Base-by-base conservation (phyloP, 1,140 invertebrate genomes). In the Paracyclopina nana region DNA sequence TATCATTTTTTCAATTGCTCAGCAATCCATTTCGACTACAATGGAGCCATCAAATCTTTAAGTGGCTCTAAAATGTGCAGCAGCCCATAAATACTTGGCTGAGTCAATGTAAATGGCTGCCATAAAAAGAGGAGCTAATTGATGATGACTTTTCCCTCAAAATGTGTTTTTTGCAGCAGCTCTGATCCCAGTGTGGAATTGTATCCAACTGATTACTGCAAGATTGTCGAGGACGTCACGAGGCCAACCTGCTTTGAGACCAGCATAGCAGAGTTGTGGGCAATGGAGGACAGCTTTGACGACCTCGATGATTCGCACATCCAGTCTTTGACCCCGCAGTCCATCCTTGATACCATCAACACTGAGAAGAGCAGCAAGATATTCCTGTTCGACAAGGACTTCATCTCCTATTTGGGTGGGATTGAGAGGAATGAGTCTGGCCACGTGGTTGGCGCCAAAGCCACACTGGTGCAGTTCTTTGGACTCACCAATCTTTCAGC, bases 211-310 rank as follows among this genome's bases (percentile, higher is more conserved):
- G 30, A 30, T 16, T 52, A 52, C 26, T 52, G 50, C 28, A 14
- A 22, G 16, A 40, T 40, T 46, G 50, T 52, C 12, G 20, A 38
- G 20, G 24, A 43, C 8, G 26, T 18, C 20, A 52, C 31, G 3
- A 22, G 43, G 31, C 62, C 61, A 46, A 68, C 65, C 26, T 82
- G 79, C 58, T 67, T 73, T 45, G 59, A 74, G 53, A 63, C 67
- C 53, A 80, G 73, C 63, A 67, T 80, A 54, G 60, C 78, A 43
- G 77, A 81, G 59, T 63, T 82, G 53, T 82, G 77, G 77, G 65
- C 72, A 27, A 78, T 69, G 58, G 65, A 77, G 59, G 60, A 62
- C 31, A 61, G 63, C 14, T 46, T 42, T 18, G 34, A 24, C 14
- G 14, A n/a, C 20, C n/a, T 12, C 14, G 20, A 16, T 14, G 20